These are phyloP conservation scores for Fulmarus glacialis DNA, from an alignment of 2,113 vertebrate genomes.

Conservation along the genomic window DNA sequence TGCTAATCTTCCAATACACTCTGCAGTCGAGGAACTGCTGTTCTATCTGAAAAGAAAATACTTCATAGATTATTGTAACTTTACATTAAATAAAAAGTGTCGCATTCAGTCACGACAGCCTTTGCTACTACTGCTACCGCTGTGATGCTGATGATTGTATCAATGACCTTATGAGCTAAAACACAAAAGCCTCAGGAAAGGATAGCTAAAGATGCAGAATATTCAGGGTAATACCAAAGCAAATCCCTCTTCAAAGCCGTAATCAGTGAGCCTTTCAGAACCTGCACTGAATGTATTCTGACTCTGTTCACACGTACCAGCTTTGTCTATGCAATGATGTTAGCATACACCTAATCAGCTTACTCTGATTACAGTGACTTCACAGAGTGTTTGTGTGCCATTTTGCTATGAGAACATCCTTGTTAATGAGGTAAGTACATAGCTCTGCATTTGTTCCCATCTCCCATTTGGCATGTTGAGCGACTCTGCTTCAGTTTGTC, in stretches of 20 bases:
- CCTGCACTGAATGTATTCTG: fast-evolving
- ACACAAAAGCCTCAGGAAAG: not conserved
- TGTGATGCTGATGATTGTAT: not conserved
- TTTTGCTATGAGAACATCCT: not conserved
- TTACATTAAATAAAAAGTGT: not conserved
- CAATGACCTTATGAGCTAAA: not conserved
- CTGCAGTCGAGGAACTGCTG: not conserved
- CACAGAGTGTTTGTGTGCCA: not conserved
- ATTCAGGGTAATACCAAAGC: not conserved
- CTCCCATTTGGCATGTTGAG: not conserved
- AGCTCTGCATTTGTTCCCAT: not conserved
- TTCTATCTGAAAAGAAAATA: not conserved
- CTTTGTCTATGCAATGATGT: not conserved
- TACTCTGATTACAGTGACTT: not conserved
- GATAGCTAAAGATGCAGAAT: not conserved
- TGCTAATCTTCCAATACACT: not conserved
- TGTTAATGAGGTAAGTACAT: not conserved
- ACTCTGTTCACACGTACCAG: not conserved
- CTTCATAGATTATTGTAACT: not conserved
- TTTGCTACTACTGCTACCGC: not conserved
- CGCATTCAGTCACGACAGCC: not conserved
- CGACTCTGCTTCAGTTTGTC: not conserved
- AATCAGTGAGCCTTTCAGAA: not conserved
- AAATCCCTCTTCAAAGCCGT: not conserved
- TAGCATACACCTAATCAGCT: not conserved